Evolutionary conservation across 2,888 invertebrate species (phyloP), one percentile per base, ranked within the genome.

Genomic region (Lumbricus terrestris): DNA sequence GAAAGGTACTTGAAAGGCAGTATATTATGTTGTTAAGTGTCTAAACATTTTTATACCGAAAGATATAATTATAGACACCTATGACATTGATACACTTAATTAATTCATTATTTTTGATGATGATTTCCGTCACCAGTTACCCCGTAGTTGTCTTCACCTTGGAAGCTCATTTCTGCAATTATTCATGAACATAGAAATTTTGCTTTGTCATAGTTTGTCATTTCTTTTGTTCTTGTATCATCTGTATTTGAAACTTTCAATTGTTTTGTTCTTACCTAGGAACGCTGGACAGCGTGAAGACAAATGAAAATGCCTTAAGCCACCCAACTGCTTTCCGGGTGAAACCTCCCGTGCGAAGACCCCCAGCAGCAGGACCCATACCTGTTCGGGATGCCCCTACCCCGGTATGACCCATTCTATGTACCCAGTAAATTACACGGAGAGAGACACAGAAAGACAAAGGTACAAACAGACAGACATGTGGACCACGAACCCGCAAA

Each of bases 231-330:
- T 69, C 69, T n/a, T 69, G n/a, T n/a, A n/a, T 69, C 69, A 69
- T 6, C 69, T n/a, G n/a, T 0, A 6, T 69, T 69, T 69, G n/a
- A 69, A 6, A 69, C n/a, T 69, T 69, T 69, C 8, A 11, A 8
- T n/a, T n/a, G n/a, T 69, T 47, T 18, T 1, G 47, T 47, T 69
- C n/a, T 11, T n/a, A 35, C 35, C 35, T 34, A 85, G 85, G 85
- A 85, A 85, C 85, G 0, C 34, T 85, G 5, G 85, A 85, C 23
- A 20, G n/a, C 35, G 34, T 85, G 0, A 85, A 85, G 85, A 34
- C 85, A 85, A 85, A 33, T 34, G 85, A 85, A 85, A 13, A 4
- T 85, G 85, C 85, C 85, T 85, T 85, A 37, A 85, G 85, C 85
- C 85, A 85, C 35, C 85, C 85, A 6, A 85, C 85, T 85, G 85